phyloP scores from a whole-genome alignment of 1,140 invertebrate species.

The Drosophila malerkotliana region DNA sequence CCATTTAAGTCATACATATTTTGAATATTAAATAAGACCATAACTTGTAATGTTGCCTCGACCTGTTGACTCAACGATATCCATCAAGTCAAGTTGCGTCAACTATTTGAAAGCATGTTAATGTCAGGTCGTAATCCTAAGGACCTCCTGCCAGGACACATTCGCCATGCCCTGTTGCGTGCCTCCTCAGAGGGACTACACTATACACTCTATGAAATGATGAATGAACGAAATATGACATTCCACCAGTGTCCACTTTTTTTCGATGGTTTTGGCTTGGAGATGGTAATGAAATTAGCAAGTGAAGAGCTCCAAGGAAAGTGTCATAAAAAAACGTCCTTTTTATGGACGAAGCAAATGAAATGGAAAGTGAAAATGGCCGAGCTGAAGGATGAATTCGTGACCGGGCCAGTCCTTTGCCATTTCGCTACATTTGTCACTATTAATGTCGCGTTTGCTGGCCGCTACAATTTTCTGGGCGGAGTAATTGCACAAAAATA shows the following conservation, averaged over 20 bases:
- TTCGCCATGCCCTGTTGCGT: constrained; percentile 40
- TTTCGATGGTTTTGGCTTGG: background rate
- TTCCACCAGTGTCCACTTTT: constrained; percentile 1
- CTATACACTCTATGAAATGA: constrained; percentile 34
- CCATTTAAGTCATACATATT: no score
- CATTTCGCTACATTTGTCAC: constrained; percentile 45
- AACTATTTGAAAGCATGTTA: constrained; percentile 46
- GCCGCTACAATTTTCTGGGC: constrained; percentile 41
- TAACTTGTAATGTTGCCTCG: background rate
- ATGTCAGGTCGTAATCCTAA: constrained; percentile 41
- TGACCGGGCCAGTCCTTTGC: constrained; percentile 34
- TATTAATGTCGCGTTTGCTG: constrained; percentile 44
- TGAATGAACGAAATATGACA: constrained; percentile 36
- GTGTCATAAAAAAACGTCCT: constrained; percentile 21
- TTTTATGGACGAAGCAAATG: constrained; percentile 25
- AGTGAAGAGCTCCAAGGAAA: constrained; percentile 11
- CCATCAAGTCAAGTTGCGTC: constrained; percentile 25
- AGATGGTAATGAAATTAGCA: constrained; percentile 37
- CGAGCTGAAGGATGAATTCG: constrained; percentile 29
- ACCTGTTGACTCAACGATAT: constrained; percentile 41
- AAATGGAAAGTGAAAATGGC: constrained; percentile 34
- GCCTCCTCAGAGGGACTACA: constrained; percentile 9
- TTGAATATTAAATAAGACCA: no score
- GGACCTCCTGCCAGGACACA: constrained; percentile 41
- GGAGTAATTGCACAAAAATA: constrained; percentile 35